Conservation (phyloP, 2,888 invertebrate species). For the Cheiracanthium punctorium region DNA sequence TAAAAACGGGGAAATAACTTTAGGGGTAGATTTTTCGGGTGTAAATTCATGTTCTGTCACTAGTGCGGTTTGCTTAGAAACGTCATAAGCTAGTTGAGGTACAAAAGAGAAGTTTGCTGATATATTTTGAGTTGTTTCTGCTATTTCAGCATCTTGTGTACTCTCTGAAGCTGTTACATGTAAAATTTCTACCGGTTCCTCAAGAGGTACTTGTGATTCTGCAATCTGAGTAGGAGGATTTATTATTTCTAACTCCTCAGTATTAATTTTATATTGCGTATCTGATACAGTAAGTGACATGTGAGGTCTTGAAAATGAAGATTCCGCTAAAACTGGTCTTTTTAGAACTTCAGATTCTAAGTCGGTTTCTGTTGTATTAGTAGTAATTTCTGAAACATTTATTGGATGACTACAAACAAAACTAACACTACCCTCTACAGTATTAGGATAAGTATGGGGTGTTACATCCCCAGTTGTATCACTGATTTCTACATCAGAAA, state of each 20-base stretch:
- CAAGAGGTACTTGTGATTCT: conserved; percentile 12
- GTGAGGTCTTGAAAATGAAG: conserved; percentile 21
- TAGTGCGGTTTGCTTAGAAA: conserved; percentile 25
- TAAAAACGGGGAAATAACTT: conserved; percentile 48
- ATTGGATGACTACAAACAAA: conserved; percentile 60
- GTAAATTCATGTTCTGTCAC: conserved; percentile 33
- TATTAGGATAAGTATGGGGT: not conserved
- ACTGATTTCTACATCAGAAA: conserved; percentile 19
- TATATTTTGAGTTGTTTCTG: not conserved
- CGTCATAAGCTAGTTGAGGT: conserved; percentile 36
- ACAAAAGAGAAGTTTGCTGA: conserved; percentile 28
- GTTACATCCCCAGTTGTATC: conserved; percentile 13
- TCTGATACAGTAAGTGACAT: conserved; percentile 43
- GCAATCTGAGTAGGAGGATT: conserved; percentile 19
- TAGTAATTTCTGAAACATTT: conserved; percentile 33
- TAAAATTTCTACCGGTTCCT: conserved; percentile 43
- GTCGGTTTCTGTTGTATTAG: conserved; percentile 22
- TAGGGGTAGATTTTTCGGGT: conserved; percentile 9
- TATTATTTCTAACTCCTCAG: not conserved
- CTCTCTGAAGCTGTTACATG: conserved; percentile 34
- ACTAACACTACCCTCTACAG: conserved; percentile 28
- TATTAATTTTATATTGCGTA: conserved; percentile 34
- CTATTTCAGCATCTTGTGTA: not conserved
- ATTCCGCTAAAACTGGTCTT: conserved; percentile 44
- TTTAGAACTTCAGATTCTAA: conserved; percentile 28